A percentile compares a stretch with the other conserved stretches of the same genome.
Evolutionary conservation across 2,113 vertebrate genomes (phyloP).

Genomic region (Vombatus ursinus): DNA sequence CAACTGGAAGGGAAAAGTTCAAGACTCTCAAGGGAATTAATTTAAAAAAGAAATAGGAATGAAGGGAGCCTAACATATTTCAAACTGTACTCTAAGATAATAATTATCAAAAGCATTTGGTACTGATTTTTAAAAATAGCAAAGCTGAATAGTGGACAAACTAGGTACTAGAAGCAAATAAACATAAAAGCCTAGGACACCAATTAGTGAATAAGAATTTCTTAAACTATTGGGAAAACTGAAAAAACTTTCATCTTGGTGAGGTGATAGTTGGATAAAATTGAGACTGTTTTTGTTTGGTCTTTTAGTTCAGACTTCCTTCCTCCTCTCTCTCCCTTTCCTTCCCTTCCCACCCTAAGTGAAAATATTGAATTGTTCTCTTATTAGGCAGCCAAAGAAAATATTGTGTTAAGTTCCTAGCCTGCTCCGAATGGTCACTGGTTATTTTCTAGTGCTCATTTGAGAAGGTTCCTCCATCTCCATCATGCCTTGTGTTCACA

Average conservation of each 20-base stretch:
- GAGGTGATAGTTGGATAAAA: not conserved
- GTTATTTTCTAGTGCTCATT: not conserved
- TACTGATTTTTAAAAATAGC: not conserved
- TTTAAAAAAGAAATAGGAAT: too few relatives aligned
- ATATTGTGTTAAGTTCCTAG: not conserved
- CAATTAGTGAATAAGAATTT: not conserved
- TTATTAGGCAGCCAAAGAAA: not conserved
- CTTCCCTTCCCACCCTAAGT: not conserved
- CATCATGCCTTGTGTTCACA: not conserved
- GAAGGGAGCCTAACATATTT: too few relatives aligned
- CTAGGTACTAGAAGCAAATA: not conserved
- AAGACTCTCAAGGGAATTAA: too few relatives aligned
- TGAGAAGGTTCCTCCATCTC: too few relatives aligned
- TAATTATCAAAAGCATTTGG: too few relatives aligned
- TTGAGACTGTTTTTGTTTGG: not conserved
- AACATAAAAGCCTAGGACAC: not conserved
- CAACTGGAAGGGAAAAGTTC: too few relatives aligned
- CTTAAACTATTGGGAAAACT: not conserved
- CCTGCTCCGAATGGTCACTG: not conserved
- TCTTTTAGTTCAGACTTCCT: not conserved
- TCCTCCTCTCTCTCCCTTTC: not conserved
- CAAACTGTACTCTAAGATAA: too few relatives aligned
- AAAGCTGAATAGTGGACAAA: not conserved
- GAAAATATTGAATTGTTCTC: conserved; percentile 12
- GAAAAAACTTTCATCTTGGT: not conserved